A percentile compares a stretch with the other conserved stretches of the same genome.
Evolutionary conservation across 1,140 invertebrate genomes (phyloP).

Genomic region (Formica exsecta): DNA sequence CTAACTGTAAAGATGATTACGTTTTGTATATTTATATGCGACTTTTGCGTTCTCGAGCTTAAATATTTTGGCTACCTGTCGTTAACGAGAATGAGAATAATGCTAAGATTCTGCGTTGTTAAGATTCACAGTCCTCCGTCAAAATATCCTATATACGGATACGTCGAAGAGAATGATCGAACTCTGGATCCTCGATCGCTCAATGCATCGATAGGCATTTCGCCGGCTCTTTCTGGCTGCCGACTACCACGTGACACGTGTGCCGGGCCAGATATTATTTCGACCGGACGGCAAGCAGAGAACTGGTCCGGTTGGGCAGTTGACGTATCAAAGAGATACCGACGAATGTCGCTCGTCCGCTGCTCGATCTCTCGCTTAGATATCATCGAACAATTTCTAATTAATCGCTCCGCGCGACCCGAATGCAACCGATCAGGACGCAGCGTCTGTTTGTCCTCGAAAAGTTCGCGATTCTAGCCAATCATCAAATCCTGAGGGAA

Average conservation of each 20-base stretch:
- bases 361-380: conserved; percentile 68
- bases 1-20: not conserved
- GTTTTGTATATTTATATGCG: not conserved
- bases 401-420: conserved; percentile 76
- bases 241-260: conserved; percentile 61
- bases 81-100: not conserved
- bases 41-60: not conserved
- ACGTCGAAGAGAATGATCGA: not conserved
- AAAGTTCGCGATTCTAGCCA: not conserved
- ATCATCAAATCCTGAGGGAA: not conserved
- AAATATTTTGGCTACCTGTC: not conserved
- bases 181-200: conserved; percentile 7
- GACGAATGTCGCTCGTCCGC: conserved; percentile 69
- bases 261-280: conserved; percentile 73
- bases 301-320: conserved; percentile 80
- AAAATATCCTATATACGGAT: conserved; percentile 11
- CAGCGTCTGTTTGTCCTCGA: conserved; percentile 42
- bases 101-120: not conserved
- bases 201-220: conserved; percentile 15
- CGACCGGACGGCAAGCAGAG: conserved; percentile 68
- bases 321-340: conserved; percentile 83
- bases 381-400: conserved; percentile 83
- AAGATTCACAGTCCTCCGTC: not conserved
- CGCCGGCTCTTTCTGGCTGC: not conserved
- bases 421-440: conserved; percentile 21